Evolutionary conservation across 2,888 invertebrate species (phyloP), one percentile per base, ranked within the genome.

Genomic region (Platycheirus rosarum): DNA sequence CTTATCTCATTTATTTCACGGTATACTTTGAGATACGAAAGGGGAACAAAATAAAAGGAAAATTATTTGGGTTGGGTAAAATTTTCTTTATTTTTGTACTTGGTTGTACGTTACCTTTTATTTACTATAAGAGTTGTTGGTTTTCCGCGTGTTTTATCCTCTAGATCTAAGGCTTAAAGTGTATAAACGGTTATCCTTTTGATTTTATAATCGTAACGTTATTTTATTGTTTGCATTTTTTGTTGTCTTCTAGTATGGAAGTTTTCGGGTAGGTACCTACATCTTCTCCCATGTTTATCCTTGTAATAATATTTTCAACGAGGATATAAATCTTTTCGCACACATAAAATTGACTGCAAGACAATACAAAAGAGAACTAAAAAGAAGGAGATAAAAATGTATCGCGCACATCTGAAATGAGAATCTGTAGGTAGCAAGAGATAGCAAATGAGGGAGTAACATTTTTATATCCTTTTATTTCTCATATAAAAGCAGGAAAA

Each of bases 271-370:
- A 51, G 51, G 62, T 65, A 53, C 62, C 9, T 46, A 11, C 18
- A 44, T 2, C 2, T 42, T 46, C 66, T 11, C 29, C 49, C 42
- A 57, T 37, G 29, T 40, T 69, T 71, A 62, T 68, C 66, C 66
- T 42, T 82, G 62, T 82, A 82, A 76, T 76, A 70, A 82, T 76
- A 82, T 76, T 82, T 66, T 48, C 70, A 76, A 76, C 71, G 55
- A 80, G 70, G 49, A 68, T 62, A 82, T 76, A 82, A 82, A 82
- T 82, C 80, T 71, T 80, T 71, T 71, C 71, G 71, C 66, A 71
- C 66, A 71, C 65, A 82, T 82, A 76, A 66, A 82, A 66, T 53
- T 71, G 80, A 75, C 75, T 75, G 69, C 75, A 51, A 74, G 76
- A 76, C 76, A 82, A 76, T 71, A 82, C 46, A 32, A 66, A 70